Evolutionary conservation across 1,140 invertebrate genomes (phyloP).

Genomic region (Bemisia tabaci): DNA sequence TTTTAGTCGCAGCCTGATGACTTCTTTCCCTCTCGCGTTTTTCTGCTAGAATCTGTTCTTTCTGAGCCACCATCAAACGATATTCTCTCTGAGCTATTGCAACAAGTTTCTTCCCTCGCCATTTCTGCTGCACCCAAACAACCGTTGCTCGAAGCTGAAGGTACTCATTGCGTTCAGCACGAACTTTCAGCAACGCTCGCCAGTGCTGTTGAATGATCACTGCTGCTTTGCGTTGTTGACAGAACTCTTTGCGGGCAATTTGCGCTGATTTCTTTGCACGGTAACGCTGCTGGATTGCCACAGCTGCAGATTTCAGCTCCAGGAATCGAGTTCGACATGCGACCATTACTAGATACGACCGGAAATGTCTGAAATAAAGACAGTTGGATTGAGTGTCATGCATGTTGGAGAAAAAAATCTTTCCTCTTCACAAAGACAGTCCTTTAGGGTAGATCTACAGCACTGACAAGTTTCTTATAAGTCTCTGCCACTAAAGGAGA

Average conservation of each 20-base stretch:
- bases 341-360: slow-evolving; percentile 19
- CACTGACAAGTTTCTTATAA: no score
- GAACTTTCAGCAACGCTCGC: slow-evolving; percentile 22
- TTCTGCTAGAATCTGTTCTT: slow-evolving; percentile 25
- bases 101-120: not conserved
- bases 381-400: no score
- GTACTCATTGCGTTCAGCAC: slow-evolving; percentile 22
- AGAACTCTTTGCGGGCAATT: slow-evolving; percentile 18
- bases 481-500: no score
- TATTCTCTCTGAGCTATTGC: slow-evolving; percentile 1
- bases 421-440: no score
- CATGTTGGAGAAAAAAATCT: no score
- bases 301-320: slow-evolving; percentile 32
- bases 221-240: slow-evolving; percentile 33
- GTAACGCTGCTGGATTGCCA: slow-evolving; percentile 39
- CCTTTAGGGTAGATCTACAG: no score
- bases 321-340: slow-evolving; percentile 22
- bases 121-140: slow-evolving; percentile 1
- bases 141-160: slow-evolving; percentile 6
- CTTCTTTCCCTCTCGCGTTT: not conserved
- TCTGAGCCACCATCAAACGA: slow-evolving; percentile 25
- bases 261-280: slow-evolving; percentile 26
- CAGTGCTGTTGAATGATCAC: slow-evolving; percentile 40
- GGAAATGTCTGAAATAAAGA: no score
- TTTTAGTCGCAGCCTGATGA: slow-evolving; percentile 39